Evolutionary conservation across 1,140 invertebrate species (phyloP).

Genomic region (Centruroides sculpturatus): DNA sequence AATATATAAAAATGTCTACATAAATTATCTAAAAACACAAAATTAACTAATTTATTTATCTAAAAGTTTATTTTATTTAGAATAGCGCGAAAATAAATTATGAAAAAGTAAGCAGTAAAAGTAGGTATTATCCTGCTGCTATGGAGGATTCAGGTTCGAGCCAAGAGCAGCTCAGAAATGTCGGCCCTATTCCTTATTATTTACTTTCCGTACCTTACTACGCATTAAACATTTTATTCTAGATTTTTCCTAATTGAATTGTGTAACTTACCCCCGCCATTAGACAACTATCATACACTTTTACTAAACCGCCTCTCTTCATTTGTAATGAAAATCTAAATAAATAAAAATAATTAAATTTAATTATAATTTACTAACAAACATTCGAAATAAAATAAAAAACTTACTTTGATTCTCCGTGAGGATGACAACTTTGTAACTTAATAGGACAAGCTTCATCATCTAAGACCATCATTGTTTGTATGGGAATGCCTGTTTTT

Average conservation of each 20-base stretch:
- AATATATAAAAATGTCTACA: no score
- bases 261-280: conserved; percentile 53
- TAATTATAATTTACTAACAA: background rate
- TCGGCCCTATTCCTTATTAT: no score
- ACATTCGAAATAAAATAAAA: conserved; percentile 6
- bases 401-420: conserved; percentile 66
- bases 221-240: no score
- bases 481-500: conserved; percentile 41
- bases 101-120: no score
- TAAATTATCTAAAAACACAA: no score
- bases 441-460: conserved; percentile 75
- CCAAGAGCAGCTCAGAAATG: no score
- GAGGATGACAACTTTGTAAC: conserved; percentile 75
- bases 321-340: conserved; percentile 71
- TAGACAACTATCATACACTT: conserved; percentile 78
- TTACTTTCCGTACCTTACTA: no score
- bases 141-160: no score
- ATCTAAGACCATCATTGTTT: conserved; percentile 66
- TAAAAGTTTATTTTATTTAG: no score
- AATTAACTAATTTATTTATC: no score
- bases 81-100: no score
- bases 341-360: background rate
- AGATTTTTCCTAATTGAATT: background rate
- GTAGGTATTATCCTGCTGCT: no score
- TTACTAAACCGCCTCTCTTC: conserved; percentile 65